phyloP scores from a whole-genome alignment of 2,888 invertebrate genomes.

The Acanthosoma haemorrhoidale region DNA sequence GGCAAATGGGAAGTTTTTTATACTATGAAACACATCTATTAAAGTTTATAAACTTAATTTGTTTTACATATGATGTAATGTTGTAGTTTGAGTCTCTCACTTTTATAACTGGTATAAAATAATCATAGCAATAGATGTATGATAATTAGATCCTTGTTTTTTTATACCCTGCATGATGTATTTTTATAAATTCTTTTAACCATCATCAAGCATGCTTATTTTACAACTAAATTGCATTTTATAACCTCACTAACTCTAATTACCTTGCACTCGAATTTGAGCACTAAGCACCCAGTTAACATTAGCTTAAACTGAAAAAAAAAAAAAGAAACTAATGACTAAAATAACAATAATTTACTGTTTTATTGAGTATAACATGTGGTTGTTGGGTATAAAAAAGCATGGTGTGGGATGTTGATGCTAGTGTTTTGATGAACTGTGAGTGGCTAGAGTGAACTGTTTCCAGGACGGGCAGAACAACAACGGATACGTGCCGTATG shows the following conservation, averaged over 20 bases:
- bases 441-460: conserved; percentile 27
- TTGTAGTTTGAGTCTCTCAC: too few species aligned
- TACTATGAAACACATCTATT: too few species aligned
- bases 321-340: background rate
- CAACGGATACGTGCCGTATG: conserved; percentile 82
- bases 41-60: too few species aligned
- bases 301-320: conserved; percentile 21
- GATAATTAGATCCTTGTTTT: too few species aligned
- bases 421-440: background rate
- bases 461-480: conserved; percentile 71
- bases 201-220: background rate
- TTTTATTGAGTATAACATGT: background rate
- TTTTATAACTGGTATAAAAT: too few species aligned
- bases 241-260: background rate
- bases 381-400: conserved; percentile 15
- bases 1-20: too few species aligned
- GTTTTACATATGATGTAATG: too few species aligned
- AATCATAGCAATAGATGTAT: too few species aligned
- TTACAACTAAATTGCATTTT: background rate
- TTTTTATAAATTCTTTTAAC: background rate
- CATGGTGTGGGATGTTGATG: conserved; percentile 23
- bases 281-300: conserved; percentile 35
- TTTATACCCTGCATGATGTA: background rate
- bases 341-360: background rate
- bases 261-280: conserved; percentile 27